Percentiles rank a stretch among this genome's conserved stretches.
Conservation (phyloP, 2,888 invertebrate species). For the Apomyelois bistriatella region DNA sequence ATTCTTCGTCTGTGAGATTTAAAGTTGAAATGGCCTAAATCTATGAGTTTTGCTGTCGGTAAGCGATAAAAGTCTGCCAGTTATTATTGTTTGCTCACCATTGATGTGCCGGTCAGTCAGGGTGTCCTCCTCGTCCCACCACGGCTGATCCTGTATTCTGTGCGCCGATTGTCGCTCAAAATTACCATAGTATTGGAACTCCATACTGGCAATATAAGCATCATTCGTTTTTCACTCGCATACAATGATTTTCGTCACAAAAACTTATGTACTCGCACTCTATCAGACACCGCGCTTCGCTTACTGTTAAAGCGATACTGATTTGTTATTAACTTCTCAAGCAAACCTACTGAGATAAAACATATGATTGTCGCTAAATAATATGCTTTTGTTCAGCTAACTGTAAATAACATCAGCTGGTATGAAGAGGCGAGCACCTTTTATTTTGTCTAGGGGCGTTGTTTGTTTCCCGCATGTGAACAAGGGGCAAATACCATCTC, state of each 20-base stretch:
- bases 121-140: constrained; percentile 73
- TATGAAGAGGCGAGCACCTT: constrained; percentile 12
- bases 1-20: too few relatives aligned
- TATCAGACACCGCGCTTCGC: constrained; percentile 49
- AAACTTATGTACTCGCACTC: constrained; percentile 28
- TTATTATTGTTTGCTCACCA: constrained; percentile 42
- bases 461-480: constrained; percentile 29
- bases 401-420: constrained; percentile 30
- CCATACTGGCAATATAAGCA: constrained; percentile 41
- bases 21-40: too few relatives aligned
- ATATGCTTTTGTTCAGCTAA: constrained; percentile 39
- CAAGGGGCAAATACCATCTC: constrained; percentile 43
- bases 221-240: constrained; percentile 19
- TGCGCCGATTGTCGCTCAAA: constrained; percentile 52
- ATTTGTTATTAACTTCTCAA: constrained; percentile 54
- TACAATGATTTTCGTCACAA: constrained; percentile 28
- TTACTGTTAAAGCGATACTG: constrained; percentile 58
- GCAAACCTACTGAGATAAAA: constrained; percentile 64
- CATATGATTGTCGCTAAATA: constrained; percentile 46
- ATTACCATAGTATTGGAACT: constrained; percentile 70
- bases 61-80: too few relatives aligned
- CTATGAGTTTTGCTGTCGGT: too few relatives aligned
- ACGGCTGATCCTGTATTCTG: constrained; percentile 57
- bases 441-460: constrained; percentile 9
- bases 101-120: constrained; percentile 63